Base-by-base conservation (phyloP, 2,113 vertebrate species). In the Galbula dea region DNA sequence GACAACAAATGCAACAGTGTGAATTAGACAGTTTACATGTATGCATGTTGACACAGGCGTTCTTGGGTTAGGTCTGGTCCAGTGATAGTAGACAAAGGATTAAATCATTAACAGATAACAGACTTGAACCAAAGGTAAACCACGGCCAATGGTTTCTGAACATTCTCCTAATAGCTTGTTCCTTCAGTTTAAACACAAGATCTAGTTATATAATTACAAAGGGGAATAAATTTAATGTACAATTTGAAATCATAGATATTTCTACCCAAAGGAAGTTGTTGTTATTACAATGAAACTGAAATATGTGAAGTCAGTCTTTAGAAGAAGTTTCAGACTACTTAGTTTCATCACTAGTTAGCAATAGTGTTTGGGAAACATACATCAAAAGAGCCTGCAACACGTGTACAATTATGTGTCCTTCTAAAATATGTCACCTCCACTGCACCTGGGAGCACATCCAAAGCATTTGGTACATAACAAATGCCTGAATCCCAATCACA, bases 401-500 rank as follows among this genome's bases (percentile, higher is more conserved):
- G 2, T 52, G 37, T 49, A 52, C 55, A 54, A 17, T 67, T 77
- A 20, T 0, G 5, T 32, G 36, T 37, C 27, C 77, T 36, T 5
- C 87, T 46, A 34, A 36, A 61, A 83, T n/a, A 20, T 36, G 26
- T 43, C 41, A 76, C 62, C 49, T 41, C 63, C 55, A 22, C 0
- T 61, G 83, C 82, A 65, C n/a, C 24, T 72, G 58, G 68, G 78
- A 76, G 62, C 66, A 72, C 57, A 83, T 61, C 51, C 63, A 49
- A 81, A 91, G 46, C 75, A 49, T 54, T 76, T 52, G 72, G 84
- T 83, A 79, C 63, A 76, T 88, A 91, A 95, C 58, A 75, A 89
- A 79, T 85, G 85, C 67, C 92, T 24, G 72, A 75, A 89, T 87
- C 93, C 87, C 91, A 87, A 80, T 78, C 89, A 87, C 75, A 91